Evolutionary conservation across 2,113 vertebrate genomes (phyloP).

Genomic region (Catagonus wagneri): DNA sequence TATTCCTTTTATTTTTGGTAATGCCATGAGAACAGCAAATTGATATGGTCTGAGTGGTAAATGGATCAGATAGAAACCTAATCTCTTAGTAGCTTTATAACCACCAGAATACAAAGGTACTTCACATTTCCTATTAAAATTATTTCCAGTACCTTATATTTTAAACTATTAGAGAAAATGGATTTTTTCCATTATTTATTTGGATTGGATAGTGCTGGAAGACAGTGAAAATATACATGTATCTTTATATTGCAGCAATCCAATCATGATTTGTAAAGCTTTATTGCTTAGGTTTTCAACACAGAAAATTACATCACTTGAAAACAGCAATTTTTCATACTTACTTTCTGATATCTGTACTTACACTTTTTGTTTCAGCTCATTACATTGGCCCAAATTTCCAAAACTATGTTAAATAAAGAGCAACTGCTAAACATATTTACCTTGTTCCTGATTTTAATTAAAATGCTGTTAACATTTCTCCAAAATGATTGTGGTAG

Average conservation of each 20-base stretch:
- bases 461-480: neutral
- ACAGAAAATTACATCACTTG: neutral
- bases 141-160: neutral
- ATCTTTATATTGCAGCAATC: neutral
- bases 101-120: neutral
- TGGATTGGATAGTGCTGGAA: neutral
- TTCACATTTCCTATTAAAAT: constrained; percentile 24
- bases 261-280: constrained; percentile 28
- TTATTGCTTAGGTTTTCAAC: neutral
- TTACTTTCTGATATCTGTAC: neutral
- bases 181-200: neutral
- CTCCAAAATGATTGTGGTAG: neutral
- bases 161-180: neutral
- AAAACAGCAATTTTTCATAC: neutral
- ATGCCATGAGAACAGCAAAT: neutral
- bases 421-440: neutral
- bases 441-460: neutral
- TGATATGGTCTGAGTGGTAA: neutral
- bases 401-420: neutral
- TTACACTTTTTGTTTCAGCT: neutral
- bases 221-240: neutral
- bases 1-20: neutral
- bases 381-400: neutral
- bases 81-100: neutral
- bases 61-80: neutral